phyloP scores from a whole-genome alignment of 2,113 vertebrate species.

The Onychostoma macrolepis region DNA sequence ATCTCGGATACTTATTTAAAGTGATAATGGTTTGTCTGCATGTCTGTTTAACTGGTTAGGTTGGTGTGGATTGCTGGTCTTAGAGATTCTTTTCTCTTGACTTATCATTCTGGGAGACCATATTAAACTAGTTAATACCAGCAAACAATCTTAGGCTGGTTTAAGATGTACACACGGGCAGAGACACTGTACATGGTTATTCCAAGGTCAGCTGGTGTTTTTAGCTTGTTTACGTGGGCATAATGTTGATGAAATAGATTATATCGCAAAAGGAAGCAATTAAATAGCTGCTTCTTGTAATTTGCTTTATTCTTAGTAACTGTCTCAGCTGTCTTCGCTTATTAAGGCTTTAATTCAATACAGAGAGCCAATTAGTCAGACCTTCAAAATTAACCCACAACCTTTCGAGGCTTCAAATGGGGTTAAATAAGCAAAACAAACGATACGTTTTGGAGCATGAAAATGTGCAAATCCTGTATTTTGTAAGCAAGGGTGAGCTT shows the following conservation, averaged over 20 bases:
- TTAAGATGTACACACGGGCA: neutral
- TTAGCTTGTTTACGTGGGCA: neutral
- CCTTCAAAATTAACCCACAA: constrained; percentile 17
- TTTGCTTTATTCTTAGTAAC: constrained; percentile 40
- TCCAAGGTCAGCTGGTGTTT: constrained; percentile 1
- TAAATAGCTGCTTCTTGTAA: neutral
- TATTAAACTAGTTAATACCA: neutral
- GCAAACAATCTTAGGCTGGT: neutral
- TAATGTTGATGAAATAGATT: constrained; percentile 23
- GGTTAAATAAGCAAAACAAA: constrained; percentile 13
- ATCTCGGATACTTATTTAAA: neutral
- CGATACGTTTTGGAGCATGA: neutral
- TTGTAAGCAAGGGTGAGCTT: neutral
- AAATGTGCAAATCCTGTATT: neutral
- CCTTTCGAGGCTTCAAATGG: neutral
- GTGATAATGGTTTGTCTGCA: neutral
- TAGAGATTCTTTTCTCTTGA: neutral
- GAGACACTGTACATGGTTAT: neutral
- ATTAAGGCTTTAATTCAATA: constrained; percentile 31
- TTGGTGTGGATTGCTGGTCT: neutral
- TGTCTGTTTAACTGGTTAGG: neutral
- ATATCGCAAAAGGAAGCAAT: neutral
- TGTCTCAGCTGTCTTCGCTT: constrained; percentile 24
- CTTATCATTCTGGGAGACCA: neutral
- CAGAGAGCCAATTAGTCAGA: constrained; percentile 1